Evolutionary conservation across 2,113 vertebrate species (phyloP).

Genomic region (Zosterops lateralis): DNA sequence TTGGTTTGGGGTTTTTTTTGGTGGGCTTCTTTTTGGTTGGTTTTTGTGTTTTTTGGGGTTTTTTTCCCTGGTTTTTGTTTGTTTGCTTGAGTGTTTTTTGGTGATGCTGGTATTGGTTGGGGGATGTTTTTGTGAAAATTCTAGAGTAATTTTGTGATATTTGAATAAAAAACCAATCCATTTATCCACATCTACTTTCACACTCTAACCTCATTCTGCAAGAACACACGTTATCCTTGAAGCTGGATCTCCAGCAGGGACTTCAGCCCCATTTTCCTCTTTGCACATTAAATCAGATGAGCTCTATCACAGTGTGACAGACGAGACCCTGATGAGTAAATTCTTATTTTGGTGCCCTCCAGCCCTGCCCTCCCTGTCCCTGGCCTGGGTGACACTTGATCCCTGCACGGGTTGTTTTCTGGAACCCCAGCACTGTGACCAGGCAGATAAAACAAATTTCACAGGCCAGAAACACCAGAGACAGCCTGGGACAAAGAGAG

Average conservation of each 20-base stretch:
- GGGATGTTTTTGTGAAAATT: not conserved
- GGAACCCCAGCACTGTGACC: not conserved
- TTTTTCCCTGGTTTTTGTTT: not conserved
- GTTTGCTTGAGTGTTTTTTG: not conserved
- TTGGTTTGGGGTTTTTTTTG: not conserved
- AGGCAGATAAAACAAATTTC: not conserved
- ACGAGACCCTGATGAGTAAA: fast-evolving
- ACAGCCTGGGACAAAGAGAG: not conserved
- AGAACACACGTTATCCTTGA: fast-evolving
- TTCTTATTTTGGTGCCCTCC: not conserved
- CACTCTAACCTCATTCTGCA: not conserved
- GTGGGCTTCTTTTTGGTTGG: too few relatives aligned
- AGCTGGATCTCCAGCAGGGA: not conserved
- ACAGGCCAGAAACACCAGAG: not conserved
- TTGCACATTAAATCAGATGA: not conserved
- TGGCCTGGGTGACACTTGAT: not conserved
- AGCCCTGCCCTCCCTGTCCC: not conserved
- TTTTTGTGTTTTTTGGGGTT: too few relatives aligned
- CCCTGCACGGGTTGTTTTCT: not conserved
- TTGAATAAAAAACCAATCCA: fast-evolving
- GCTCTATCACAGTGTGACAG: fast-evolving
- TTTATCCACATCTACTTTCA: too few relatives aligned
- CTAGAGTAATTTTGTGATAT: not conserved
- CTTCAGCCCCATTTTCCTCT: too few relatives aligned
- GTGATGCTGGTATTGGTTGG: not conserved